Conservation (phyloP, 1,140 invertebrate species). For the Phenacoccus solenopsis region DNA sequence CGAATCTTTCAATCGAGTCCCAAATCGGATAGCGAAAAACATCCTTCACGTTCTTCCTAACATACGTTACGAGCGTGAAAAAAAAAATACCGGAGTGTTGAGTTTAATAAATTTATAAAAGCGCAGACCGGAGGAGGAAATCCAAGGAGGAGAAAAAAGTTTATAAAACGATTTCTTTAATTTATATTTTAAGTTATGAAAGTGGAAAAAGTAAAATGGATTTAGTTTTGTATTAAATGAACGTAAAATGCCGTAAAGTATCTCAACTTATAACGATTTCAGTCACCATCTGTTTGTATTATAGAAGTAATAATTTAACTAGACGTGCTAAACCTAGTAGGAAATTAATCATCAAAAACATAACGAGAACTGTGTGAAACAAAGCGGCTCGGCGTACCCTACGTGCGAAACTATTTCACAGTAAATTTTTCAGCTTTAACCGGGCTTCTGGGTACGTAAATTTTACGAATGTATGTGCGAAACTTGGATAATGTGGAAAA, state of each 20-base stretch:
- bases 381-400: conserved; percentile 4
- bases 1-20: background rate
- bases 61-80: no score
- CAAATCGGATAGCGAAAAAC: background rate
- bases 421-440: no score
- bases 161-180: background rate
- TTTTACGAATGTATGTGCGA: no score
- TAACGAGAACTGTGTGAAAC: conserved; percentile 5
- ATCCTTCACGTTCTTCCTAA: background rate
- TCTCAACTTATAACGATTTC: conserved; percentile 11
- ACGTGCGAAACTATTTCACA: background rate
- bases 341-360: conserved; percentile 15
- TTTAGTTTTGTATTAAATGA: conserved; percentile 7
- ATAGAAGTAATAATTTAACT: conserved; percentile 9
- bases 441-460: no score
- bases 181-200: conserved; percentile 15
- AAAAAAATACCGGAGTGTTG: no score
- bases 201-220: conserved; percentile 4
- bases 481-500: no score
- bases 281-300: conserved; percentile 13
- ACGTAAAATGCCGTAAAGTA: conserved; percentile 10
- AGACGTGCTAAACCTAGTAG: conserved; percentile 8
- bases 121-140: background rate
- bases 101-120: background rate
- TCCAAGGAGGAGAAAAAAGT: background rate